Evolutionary conservation across 2,113 vertebrate species (phyloP).

Genomic region (Gracilinanus agilis): DNA sequence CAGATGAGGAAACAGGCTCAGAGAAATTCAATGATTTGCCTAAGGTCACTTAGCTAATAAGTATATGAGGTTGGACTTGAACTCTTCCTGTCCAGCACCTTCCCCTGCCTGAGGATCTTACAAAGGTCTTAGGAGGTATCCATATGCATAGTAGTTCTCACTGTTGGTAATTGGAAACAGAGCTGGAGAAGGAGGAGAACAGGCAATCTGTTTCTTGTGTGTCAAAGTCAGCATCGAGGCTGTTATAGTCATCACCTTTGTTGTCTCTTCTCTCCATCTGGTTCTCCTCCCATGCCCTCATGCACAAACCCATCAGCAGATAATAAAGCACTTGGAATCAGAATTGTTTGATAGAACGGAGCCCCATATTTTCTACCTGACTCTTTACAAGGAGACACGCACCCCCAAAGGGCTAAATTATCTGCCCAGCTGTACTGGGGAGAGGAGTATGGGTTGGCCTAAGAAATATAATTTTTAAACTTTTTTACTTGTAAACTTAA

Average conservation of each 20-base stretch:
- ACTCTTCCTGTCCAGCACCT: neutral
- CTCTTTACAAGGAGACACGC: neutral
- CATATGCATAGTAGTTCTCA: neutral
- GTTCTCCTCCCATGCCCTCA: neutral
- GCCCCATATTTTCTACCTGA: neutral
- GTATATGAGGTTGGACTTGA: neutral
- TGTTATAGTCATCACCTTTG: neutral
- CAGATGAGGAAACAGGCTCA: neutral
- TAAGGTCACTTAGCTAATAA: neutral
- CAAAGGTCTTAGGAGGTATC: neutral
- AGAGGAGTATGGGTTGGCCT: neutral
- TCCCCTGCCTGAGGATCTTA: conserved; percentile 3
- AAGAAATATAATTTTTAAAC: neutral
- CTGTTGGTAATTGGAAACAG: neutral
- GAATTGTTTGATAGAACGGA: neutral
- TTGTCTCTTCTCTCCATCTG: neutral
- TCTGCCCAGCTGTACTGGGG: neutral
- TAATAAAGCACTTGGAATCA: neutral
- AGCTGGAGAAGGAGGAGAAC: neutral
- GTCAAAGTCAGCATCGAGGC: neutral
- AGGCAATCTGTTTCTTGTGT: neutral
- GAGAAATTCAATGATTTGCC: neutral
- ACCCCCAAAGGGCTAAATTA: neutral
- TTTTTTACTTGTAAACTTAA: neutral
- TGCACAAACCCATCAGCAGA: neutral